Percentiles rank a stretch among this genome's conserved stretches.
Conservation (phyloP, 2,888 invertebrate species). For the Drosophila infuscata region DNA sequence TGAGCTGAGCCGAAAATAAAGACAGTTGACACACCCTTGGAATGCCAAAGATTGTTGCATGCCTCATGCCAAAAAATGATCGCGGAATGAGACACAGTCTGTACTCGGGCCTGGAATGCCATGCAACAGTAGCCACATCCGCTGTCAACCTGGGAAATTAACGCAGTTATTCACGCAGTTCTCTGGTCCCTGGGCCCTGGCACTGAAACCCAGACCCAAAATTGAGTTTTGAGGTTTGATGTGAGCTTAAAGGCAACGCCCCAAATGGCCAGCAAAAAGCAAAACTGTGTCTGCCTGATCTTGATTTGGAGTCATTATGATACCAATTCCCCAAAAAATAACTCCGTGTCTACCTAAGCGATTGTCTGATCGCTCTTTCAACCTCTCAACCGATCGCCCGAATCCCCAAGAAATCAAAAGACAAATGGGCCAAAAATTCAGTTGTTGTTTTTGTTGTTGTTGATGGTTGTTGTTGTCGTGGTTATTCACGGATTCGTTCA, state of each 20-base stretch:
- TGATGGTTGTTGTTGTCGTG: not conserved
- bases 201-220: constrained; percentile 5
- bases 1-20: constrained; percentile 46
- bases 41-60: constrained; percentile 58
- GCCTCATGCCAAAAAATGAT: constrained; percentile 52
- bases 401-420: constrained; percentile 17
- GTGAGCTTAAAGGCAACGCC: constrained; percentile 46
- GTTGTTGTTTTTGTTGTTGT: constrained; percentile 6
- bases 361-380: constrained; percentile 6
- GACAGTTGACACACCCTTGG: constrained; percentile 63
- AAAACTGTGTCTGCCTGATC: constrained; percentile 75
- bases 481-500: constrained; percentile 67
- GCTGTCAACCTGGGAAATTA: constrained; percentile 78
- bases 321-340: constrained; percentile 54
- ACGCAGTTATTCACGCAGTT: constrained; percentile 77
- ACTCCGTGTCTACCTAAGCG: constrained; percentile 29
- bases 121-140: constrained; percentile 75
- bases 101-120: constrained; percentile 39
- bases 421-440: constrained; percentile 56
- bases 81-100: constrained; percentile 6
- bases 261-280: constrained; percentile 49
- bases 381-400: constrained; percentile 11
- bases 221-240: constrained; percentile 25
- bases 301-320: constrained; percentile 76
- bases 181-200: not conserved